Percentiles rank a stretch among this genome's conserved stretches.
Evolutionary conservation across 2,888 invertebrate species (phyloP).

Genomic region (Agonopterix arenella): DNA sequence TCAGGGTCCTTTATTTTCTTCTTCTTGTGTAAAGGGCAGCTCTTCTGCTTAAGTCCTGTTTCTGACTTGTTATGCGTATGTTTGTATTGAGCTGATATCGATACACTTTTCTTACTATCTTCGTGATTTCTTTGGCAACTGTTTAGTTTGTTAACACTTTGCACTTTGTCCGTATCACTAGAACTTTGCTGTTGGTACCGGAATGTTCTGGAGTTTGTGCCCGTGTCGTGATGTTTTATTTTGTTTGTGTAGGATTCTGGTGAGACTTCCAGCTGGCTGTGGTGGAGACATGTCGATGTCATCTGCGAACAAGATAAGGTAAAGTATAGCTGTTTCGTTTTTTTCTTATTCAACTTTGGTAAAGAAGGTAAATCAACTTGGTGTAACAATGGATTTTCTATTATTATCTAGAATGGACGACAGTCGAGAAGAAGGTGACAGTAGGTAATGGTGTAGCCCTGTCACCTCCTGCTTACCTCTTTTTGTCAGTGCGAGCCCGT

Average conservation of each 20-base stretch:
- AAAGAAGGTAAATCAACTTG: too few relatives aligned
- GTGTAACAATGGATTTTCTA: too few relatives aligned
- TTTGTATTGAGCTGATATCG: slow-evolving; percentile 53
- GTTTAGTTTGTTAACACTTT: slow-evolving; percentile 22
- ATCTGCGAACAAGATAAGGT: slow-evolving; percentile 33
- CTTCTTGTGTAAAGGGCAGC: slow-evolving; percentile 57
- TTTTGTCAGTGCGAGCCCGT: too few relatives aligned
- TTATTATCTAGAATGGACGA: too few relatives aligned
- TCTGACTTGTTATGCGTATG: slow-evolving; percentile 66
- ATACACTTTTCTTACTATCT: slow-evolving; percentile 48
- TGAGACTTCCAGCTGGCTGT: slow-evolving; percentile 61
- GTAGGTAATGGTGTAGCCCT: too few relatives aligned
- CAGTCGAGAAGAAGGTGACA: too few relatives aligned
- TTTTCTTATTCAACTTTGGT: too few relatives aligned
- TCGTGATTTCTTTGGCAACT: slow-evolving; percentile 45
- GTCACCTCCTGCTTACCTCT: too few relatives aligned
- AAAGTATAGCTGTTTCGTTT: too few relatives aligned
- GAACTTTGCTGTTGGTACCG: background rate
- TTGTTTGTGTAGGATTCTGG: slow-evolving; percentile 27
- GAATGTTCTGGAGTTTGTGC: slow-evolving; percentile 18
- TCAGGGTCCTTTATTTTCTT: slow-evolving; percentile 55
- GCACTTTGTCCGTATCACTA: slow-evolving; percentile 11
- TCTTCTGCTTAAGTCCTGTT: slow-evolving; percentile 51
- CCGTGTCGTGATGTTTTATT: slow-evolving; percentile 21
- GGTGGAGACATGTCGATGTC: slow-evolving; percentile 63